Conservation (phyloP, 2,888 invertebrate genomes). For the Folsomia manolachei region DNA sequence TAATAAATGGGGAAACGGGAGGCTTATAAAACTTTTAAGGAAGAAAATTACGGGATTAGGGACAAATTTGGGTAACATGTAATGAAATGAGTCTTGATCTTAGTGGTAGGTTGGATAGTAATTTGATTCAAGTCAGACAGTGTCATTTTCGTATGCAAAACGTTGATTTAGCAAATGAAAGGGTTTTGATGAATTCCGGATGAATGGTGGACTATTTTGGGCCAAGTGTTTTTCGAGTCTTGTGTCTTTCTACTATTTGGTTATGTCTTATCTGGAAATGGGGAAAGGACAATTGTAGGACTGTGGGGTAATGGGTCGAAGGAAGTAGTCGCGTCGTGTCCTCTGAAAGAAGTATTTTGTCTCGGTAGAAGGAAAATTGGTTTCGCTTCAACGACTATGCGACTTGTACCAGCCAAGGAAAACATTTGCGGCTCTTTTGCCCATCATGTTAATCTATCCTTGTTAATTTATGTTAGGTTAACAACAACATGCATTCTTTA, state of each 20-base stretch:
- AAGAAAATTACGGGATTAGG: neutral
- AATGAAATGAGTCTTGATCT: slow-evolving; percentile 19
- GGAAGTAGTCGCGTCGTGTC: slow-evolving; percentile 40
- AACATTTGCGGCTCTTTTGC: slow-evolving; percentile 51
- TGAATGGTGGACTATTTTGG: too few relatives aligned
- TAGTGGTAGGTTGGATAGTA: too few relatives aligned
- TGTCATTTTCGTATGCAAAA: too few relatives aligned
- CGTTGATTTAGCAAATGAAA: too few relatives aligned
- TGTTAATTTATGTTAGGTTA: slow-evolving; percentile 51
- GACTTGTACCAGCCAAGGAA: slow-evolving; percentile 51
- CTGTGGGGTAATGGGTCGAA: slow-evolving; percentile 10
- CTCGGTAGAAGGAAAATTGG: slow-evolving; percentile 51
- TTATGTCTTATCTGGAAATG: too few relatives aligned
- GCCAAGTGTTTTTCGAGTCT: too few relatives aligned
- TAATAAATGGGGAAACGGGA: too few relatives aligned
- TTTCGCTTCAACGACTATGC: slow-evolving; percentile 51
- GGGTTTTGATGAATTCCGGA: too few relatives aligned
- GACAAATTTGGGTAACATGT: neutral
- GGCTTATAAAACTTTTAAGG: too few relatives aligned
- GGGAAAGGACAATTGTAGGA: too few relatives aligned
- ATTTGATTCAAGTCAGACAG: too few relatives aligned
- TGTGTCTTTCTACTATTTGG: too few relatives aligned
- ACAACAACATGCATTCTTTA: slow-evolving; percentile 51
- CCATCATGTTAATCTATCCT: slow-evolving; percentile 51
- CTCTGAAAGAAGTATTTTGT: slow-evolving; percentile 50